These are phyloP conservation scores for Brachyrhaphis roseni DNA, from an alignment of 2,797 vertebrate species.

Conservation along the genomic window DNA sequence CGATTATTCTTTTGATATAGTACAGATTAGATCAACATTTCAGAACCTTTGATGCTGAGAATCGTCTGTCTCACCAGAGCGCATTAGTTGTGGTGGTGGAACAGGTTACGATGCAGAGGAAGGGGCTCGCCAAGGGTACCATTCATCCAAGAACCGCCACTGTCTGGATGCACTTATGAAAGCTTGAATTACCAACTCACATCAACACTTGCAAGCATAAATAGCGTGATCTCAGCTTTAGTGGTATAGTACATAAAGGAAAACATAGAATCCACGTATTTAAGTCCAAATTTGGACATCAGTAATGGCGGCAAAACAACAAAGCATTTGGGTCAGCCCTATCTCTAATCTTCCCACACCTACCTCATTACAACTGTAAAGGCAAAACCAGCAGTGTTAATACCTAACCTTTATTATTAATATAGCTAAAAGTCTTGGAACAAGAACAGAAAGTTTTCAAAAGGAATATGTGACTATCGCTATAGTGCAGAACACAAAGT, in stretches of 20 bases:
- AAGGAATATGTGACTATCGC: constrained; percentile 61
- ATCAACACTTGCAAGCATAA: not conserved
- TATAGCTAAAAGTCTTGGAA: constrained; percentile 76
- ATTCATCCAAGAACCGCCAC: not conserved
- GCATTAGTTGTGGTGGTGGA: not conserved
- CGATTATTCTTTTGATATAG: not conserved
- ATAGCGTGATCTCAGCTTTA: not conserved
- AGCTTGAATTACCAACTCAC: not conserved
- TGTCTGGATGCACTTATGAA: not conserved
- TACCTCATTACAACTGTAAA: constrained; percentile 70
- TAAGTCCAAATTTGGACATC: not conserved
- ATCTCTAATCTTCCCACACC: constrained; percentile 54
- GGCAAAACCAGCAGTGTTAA: constrained; percentile 72
- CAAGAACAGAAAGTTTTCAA: constrained; percentile 54
- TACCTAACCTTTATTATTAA: constrained; percentile 79
- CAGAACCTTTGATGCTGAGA: not conserved
- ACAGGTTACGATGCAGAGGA: not conserved
- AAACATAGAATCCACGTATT: constrained; percentile 1
- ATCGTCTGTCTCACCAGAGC: not conserved
- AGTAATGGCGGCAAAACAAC: not conserved
- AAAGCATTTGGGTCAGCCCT: constrained; percentile 29
- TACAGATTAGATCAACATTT: not conserved
- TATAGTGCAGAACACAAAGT: constrained; percentile 74
- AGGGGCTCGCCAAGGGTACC: not conserved
- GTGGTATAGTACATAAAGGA: not conserved